These are phyloP conservation scores for Eupithecia insigniata DNA, from an alignment of 2,888 invertebrate species.

Conservation along the genomic window DNA sequence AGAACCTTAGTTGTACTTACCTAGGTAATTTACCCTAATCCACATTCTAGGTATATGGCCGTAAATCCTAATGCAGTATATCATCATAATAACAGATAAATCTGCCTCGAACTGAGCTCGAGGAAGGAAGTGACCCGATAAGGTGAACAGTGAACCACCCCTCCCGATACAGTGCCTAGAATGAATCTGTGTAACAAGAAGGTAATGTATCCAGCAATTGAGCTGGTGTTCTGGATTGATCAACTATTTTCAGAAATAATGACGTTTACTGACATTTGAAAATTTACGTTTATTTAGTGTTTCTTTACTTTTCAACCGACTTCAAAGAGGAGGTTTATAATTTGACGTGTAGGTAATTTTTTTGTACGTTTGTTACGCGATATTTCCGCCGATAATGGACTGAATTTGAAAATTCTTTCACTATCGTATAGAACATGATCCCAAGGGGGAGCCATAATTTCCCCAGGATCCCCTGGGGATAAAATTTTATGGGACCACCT, in stretches of 20 bases:
- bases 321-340: too few species aligned
- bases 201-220: neutral
- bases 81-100: conserved; percentile 10
- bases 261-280: too few species aligned
- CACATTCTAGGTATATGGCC: neutral
- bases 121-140: neutral
- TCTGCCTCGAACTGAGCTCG: neutral
- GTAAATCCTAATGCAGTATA: conserved; percentile 2
- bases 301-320: too few species aligned
- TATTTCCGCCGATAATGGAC: too few species aligned
- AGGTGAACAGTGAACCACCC: neutral
- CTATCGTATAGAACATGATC: too few species aligned
- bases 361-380: too few species aligned
- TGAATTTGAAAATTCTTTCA: too few species aligned
- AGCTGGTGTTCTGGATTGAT: neutral
- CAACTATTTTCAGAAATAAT: neutral
- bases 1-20: neutral
- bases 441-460: too few species aligned
- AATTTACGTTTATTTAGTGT: neutral
- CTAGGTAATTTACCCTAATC: neutral
- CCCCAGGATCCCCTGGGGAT: too few species aligned
- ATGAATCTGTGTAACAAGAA: neutral
- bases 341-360: too few species aligned
- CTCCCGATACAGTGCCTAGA: conserved; percentile 1
- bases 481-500: too few species aligned